A percentile compares a stretch with the other conserved stretches of the same genome.
Evolutionary conservation across 2,888 invertebrate genomes (phyloP).

Genomic region (Euplexia lucipara): DNA sequence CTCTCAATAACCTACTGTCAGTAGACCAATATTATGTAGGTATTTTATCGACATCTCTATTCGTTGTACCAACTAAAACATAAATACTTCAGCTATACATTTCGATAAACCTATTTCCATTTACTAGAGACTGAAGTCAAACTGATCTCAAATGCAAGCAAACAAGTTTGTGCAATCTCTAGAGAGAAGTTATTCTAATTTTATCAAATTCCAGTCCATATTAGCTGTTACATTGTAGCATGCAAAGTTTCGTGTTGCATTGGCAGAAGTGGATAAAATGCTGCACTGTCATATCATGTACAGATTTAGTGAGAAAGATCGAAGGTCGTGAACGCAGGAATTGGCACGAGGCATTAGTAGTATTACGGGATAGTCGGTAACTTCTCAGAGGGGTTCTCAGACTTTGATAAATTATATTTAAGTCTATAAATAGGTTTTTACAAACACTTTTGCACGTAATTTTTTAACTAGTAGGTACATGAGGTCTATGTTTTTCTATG

Average conservation of each 20-base stretch:
- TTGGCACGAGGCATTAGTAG: constrained; percentile 27
- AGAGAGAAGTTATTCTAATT: constrained; percentile 40
- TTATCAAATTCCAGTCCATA: constrained; percentile 41
- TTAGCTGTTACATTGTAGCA: constrained; percentile 44
- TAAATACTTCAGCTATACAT: constrained; percentile 12
- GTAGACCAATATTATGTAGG: not conserved
- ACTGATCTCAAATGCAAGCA: constrained; percentile 16
- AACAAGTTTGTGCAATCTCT: constrained; percentile 36
- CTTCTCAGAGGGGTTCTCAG: not conserved
- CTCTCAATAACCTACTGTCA: constrained; percentile 17
- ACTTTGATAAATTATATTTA: too few species aligned
- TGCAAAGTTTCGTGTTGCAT: constrained; percentile 80
- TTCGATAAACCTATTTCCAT: constrained; percentile 27
- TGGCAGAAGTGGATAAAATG: constrained; percentile 80
- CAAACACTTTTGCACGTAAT: too few species aligned
- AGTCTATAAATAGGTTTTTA: too few species aligned
- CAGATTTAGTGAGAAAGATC: constrained; percentile 65
- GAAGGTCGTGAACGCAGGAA: constrained; percentile 44
- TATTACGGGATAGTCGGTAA: not conserved
- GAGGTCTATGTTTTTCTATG: too few species aligned
- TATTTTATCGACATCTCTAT: constrained; percentile 20
- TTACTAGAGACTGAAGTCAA: constrained; percentile 29
- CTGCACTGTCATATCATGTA: constrained; percentile 71
- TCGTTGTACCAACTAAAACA: constrained; percentile 7
- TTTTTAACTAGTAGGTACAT: too few species aligned